Evolutionary conservation across 1,140 invertebrate genomes (phyloP).

Genomic region (Drosophila fuyamai): DNA sequence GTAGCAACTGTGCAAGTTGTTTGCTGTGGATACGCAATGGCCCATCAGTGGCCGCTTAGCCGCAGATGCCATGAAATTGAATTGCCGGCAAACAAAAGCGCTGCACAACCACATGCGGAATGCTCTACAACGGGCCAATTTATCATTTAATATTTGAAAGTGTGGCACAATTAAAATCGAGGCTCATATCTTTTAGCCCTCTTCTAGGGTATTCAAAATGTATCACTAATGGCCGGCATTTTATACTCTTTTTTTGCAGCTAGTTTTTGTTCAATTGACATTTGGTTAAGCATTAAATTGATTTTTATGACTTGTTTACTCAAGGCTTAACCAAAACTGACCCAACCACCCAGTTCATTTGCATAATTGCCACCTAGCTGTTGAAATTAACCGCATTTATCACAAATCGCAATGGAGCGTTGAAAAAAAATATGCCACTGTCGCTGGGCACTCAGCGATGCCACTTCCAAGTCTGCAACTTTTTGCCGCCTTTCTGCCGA

Average conservation of each 20-base stretch:
- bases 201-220: constrained; percentile 7
- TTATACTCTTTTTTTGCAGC: not conserved
- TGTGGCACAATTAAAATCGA: not conserved
- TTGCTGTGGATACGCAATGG: constrained; percentile 33
- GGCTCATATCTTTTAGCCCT: not conserved
- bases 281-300: constrained; percentile 57
- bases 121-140: not conserved
- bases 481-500: constrained; percentile 35
- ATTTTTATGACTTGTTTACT: constrained; percentile 53
- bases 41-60: constrained; percentile 36
- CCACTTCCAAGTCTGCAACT: constrained; percentile 26
- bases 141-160: constrained; percentile 9
- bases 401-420: constrained; percentile 46
- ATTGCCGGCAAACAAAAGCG: constrained; percentile 17
- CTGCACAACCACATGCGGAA: constrained; percentile 1
- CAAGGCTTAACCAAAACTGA: constrained; percentile 3
- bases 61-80: constrained; percentile 28
- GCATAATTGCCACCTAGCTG: constrained; percentile 66
- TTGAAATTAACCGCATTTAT: constrained; percentile 69
- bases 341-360: constrained; percentile 30
- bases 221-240: not conserved
- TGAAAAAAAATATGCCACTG: constrained; percentile 3
- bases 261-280: constrained; percentile 28
- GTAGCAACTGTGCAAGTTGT: constrained; percentile 1
- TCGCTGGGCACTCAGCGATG: constrained; percentile 1